These are phyloP conservation scores for Polypedilum vanderplanki DNA, from an alignment of 1,140 invertebrate genomes.

Conservation along the genomic window DNA sequence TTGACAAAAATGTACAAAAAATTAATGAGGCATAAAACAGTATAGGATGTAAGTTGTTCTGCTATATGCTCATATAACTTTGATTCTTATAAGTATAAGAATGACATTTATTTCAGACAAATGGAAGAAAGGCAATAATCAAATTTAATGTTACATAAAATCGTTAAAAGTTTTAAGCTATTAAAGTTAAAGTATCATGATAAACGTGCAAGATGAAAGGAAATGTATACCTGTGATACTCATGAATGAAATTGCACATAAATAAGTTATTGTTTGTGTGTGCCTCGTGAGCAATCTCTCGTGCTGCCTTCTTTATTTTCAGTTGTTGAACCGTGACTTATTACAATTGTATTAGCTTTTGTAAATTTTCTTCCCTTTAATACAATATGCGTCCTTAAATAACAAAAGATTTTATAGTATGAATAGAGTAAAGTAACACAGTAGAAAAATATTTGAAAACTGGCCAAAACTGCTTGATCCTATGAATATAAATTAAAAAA, in stretches of 20 bases:
- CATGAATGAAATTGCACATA: constrained; percentile 13
- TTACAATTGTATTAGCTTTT: too few species aligned
- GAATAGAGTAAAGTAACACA: too few species aligned
- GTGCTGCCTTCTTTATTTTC: too few species aligned
- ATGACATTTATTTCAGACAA: constrained; percentile 3
- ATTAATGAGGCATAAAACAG: neutral
- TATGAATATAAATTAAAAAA: too few species aligned
- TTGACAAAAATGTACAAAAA: neutral
- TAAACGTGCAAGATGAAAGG: neutral
- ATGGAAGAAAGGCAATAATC: constrained; percentile 15
- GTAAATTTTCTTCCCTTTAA: too few species aligned
- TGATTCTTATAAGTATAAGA: neutral
- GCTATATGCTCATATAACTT: too few species aligned
- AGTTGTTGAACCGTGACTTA: too few species aligned
- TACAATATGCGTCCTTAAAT: too few species aligned
- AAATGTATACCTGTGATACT: neutral
- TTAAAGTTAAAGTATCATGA: neutral
- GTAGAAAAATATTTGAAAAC: too few species aligned
- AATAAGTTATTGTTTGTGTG: constrained; percentile 16
- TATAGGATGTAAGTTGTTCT: too few species aligned
- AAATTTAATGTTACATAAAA: constrained; percentile 24
- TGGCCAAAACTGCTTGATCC: too few species aligned
- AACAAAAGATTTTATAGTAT: too few species aligned
- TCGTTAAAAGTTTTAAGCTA: constrained; percentile 25
- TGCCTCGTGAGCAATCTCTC: neutral